Conservation (phyloP, 2,797 vertebrate species). For the Anguilla pacifica region DNA sequence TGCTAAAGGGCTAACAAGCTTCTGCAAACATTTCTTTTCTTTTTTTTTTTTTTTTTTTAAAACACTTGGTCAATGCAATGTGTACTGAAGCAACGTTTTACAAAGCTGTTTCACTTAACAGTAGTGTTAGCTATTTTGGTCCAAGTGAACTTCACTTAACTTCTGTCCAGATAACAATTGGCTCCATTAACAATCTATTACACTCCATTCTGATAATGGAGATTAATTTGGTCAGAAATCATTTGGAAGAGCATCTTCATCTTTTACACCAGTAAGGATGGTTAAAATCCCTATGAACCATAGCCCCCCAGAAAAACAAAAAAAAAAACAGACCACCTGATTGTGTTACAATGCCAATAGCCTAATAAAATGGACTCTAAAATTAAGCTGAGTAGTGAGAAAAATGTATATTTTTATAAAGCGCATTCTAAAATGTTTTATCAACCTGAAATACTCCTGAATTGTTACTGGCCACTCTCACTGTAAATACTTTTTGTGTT, state of each 20-base stretch:
- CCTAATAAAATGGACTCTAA: neutral
- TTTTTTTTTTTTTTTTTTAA: conserved; percentile 16
- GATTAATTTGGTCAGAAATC: neutral
- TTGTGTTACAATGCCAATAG: neutral
- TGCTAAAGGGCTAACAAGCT: neutral
- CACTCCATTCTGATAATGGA: neutral
- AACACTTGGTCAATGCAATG: neutral
- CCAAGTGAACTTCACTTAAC: neutral
- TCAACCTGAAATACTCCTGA: conserved; percentile 20
- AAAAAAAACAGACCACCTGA: neutral
- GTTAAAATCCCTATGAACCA: neutral
- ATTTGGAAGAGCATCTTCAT: neutral
- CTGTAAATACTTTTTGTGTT: conserved; percentile 25
- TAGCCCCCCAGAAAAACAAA: neutral
- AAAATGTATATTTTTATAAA: conserved; percentile 20
- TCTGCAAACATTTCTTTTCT: neutral
- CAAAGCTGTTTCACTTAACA: neutral
- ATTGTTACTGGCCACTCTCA: conserved; percentile 16
- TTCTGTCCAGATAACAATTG: neutral
- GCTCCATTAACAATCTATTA: neutral
- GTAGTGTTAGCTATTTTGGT: neutral
- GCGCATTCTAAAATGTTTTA: neutral
- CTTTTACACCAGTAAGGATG: neutral
- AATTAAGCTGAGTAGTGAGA: conserved; percentile 31
- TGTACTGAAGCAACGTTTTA: conserved; percentile 7